Conservation (phyloP, 2,113 vertebrate species). For the Capra hircus region DNA sequence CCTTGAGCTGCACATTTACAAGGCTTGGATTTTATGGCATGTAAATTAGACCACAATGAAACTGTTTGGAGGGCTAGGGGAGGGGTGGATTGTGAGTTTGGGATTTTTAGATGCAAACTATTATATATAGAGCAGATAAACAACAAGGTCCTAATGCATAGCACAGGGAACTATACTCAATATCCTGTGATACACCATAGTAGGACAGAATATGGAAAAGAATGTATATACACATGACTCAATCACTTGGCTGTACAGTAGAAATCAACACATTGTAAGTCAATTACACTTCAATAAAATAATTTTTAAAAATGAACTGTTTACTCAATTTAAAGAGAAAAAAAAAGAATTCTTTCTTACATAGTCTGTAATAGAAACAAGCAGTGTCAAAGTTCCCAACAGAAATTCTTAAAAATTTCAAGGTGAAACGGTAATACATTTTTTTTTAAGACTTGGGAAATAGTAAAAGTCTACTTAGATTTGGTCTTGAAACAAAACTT, state of each 20-base stretch:
- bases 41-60: neutral
- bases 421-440: conserved; percentile 25
- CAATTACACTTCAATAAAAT: neutral
- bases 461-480: conserved; percentile 63
- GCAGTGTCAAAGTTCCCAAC: neutral
- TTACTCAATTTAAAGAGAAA: neutral
- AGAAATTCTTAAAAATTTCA: conserved; percentile 52
- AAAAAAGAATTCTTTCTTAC: neutral
- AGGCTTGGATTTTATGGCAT: neutral
- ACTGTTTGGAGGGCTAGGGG: neutral
- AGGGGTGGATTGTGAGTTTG: neutral
- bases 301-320: neutral
- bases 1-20: neutral
- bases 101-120: neutral
- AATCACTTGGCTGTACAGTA: neutral
- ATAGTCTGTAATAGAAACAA: neutral
- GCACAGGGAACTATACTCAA: neutral
- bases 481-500: conserved; percentile 62
- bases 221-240: neutral
- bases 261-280: neutral
- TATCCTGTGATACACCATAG: neutral
- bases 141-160: neutral
- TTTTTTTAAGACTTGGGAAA: conserved; percentile 54
- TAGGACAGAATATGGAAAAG: neutral
- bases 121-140: neutral